Base-by-base conservation (phyloP, 1,140 invertebrate genomes). In the Bombus pascuorum region DNA sequence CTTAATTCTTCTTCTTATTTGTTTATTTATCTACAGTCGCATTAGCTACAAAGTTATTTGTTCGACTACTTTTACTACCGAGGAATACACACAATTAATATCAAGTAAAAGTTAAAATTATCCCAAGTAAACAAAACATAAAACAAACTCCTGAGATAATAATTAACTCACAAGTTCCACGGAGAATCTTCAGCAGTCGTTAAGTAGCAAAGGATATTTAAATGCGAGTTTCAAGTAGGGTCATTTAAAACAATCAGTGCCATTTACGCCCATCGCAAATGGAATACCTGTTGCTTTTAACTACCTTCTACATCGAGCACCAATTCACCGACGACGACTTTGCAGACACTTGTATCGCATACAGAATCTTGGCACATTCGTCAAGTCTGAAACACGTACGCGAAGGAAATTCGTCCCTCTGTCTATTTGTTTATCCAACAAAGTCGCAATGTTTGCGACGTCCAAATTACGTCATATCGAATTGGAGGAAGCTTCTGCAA, bases 321-420 rank as follows among this genome's bases (percentile, higher is more conserved):
- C 84, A 8, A 75, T 85, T 66, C 79, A n/a, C 6, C 39, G 28
- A 37, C 72, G 8, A 44, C 65, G 80, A 76, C 62, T 47, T 82
- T 37, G 37, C 65, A 6, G 73, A 13, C 44, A 44, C 47, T 44
- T 32, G 72, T 53, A 44, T 81, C 72, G 59, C 22, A 32, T 28
- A 73, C 44, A 71, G 83, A 82, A 87, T 90, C 74, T 90, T 90
- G 88, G 85, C 88, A 89, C 85, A 68, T 90, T 77, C 78, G 74
- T 80, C 72, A 84, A 25, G 73, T 89, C 78, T 71, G 86, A 87
- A 89, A 90, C 87, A 90, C 83, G 83, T 77, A 80, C 62, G 53
- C 68, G 44, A 80, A 79, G 47, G 47, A 65, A 65, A 65, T 42
- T 44, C 42, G 66, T 68, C 47, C 68, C 34, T 78, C 68, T 59